These are phyloP conservation scores for Clarias laeviceps DNA, from an alignment of 2,797 vertebrate genomes.

Conservation along the genomic window DNA sequence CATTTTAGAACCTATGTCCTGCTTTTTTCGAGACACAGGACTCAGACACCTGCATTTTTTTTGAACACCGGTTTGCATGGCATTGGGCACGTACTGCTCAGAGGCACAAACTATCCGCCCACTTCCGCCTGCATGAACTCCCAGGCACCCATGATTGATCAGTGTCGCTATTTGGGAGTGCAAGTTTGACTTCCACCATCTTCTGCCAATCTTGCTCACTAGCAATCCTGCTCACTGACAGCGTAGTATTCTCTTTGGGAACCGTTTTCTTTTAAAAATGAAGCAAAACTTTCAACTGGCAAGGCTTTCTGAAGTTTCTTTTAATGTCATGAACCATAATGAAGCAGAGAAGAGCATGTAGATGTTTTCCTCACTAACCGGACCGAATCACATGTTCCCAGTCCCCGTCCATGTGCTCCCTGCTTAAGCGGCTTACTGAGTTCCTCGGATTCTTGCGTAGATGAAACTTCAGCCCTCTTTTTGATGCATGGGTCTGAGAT, in stretches of 20 bases:
- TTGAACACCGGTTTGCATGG: too few species aligned
- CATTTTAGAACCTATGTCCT: too few species aligned
- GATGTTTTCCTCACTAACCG: not conserved
- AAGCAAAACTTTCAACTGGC: not conserved
- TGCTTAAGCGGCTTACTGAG: conserved; percentile 79
- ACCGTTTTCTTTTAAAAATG: not conserved
- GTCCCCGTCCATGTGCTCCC: conserved; percentile 68
- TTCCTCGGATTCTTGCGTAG: conserved; percentile 77
- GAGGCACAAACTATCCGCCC: too few species aligned
- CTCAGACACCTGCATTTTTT: too few species aligned
- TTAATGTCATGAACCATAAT: not conserved
- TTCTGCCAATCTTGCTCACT: too few species aligned
- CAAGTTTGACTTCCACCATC: too few species aligned
- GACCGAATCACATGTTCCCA: conserved; percentile 73
- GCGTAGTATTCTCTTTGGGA: not conserved
- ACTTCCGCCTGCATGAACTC: too few species aligned
- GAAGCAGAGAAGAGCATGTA: not conserved
- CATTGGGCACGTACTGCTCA: too few species aligned
- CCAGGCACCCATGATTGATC: too few species aligned
- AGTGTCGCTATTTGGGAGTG: too few species aligned
- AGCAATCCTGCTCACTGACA: too few species aligned
- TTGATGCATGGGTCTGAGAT: not conserved
- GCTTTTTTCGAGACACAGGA: too few species aligned
- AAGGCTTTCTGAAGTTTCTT: not conserved
- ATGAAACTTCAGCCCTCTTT: conserved; percentile 52